Evolutionary conservation across 2,113 vertebrate species (phyloP).

Genomic region (Enhydra lutris): DNA sequence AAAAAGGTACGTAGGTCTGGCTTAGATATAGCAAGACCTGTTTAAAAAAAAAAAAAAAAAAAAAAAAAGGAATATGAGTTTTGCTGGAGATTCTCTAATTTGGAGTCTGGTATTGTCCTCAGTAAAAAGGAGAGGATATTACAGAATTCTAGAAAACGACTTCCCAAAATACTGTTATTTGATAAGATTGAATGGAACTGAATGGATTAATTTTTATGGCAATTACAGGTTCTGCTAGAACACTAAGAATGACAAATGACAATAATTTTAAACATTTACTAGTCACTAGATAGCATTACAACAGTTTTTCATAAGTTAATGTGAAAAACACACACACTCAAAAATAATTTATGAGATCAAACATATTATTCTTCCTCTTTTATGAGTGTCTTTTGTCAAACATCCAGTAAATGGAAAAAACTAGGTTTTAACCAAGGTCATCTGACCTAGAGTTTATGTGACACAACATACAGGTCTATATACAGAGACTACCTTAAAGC

Average conservation of each 20-base stretch:
- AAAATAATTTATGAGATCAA: not conserved
- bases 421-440: not conserved
- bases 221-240: not conserved
- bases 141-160: not conserved
- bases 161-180: not conserved
- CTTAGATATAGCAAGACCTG: not conserved
- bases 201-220: not conserved
- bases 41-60: not conserved
- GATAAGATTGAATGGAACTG: not conserved
- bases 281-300: not conserved
- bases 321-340: not conserved
- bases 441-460: not conserved
- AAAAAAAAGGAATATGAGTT: not conserved
- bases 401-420: not conserved
- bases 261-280: not conserved
- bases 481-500: not conserved
- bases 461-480: not conserved
- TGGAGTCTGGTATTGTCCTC: not conserved
- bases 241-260: not conserved
- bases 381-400: not conserved
- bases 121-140: not conserved
- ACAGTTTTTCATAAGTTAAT: not conserved
- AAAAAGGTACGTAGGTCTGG: too few species aligned
- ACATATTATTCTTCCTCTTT: not conserved
- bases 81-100: not conserved